Evolutionary conservation across 2,888 invertebrate genomes (phyloP).

Genomic region (Frankliniella fusca): DNA sequence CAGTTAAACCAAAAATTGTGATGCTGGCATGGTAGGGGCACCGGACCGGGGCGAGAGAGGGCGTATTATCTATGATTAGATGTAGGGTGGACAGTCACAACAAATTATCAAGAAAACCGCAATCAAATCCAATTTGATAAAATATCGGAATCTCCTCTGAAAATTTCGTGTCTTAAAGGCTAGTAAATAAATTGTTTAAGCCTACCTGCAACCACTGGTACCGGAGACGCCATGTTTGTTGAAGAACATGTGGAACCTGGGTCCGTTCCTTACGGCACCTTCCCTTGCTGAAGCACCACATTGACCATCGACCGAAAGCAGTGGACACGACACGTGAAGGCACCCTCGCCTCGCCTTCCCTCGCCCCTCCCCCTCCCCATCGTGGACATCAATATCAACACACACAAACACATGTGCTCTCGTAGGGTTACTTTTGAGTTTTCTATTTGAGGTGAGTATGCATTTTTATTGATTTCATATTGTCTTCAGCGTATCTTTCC

Average conservation of each 20-base stretch:
- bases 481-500: too few relatives aligned
- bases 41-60: neutral
- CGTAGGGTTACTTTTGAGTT: neutral
- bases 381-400: neutral
- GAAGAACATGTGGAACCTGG: conserved; percentile 9
- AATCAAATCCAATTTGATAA: neutral
- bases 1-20: neutral
- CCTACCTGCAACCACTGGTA: conserved; percentile 49
- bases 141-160: neutral
- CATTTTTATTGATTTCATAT: too few relatives aligned
- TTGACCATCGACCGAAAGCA: too few relatives aligned
- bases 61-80: neutral
- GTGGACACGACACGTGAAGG: neutral
- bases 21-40: conserved; percentile 15
- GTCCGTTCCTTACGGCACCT: neutral
- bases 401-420: neutral
- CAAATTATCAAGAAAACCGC: neutral
- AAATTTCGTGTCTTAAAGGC: too few relatives aligned
- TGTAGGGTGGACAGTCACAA: neutral
- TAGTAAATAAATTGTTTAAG: conserved; percentile 37
- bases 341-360: neutral
- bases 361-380: too few relatives aligned
- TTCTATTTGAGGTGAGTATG: too few relatives aligned
- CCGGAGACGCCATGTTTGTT: conserved; percentile 47
- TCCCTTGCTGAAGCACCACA: neutral